A percentile compares a stretch with the other conserved stretches of the same genome.
phyloP scores from a whole-genome alignment of 2,888 invertebrate genomes.

The Oxyteleia sp. region DNA sequence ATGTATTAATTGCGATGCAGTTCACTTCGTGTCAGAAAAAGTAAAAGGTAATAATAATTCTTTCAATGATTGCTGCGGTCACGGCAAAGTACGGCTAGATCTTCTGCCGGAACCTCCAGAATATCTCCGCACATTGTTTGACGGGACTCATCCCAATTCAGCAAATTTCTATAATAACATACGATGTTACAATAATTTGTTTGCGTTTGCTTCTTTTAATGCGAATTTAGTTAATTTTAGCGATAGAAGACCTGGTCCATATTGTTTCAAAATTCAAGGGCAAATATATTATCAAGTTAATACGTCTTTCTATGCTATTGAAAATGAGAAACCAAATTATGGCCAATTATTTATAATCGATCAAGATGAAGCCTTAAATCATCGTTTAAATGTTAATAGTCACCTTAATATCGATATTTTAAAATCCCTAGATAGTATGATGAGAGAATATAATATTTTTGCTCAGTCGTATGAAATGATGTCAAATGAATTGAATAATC shows the following conservation, averaged over 20 bases:
- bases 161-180: neutral
- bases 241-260: constrained; percentile 21
- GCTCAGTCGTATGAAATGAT: constrained; percentile 68
- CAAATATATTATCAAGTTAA: neutral
- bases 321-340: constrained; percentile 50
- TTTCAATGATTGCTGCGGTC: constrained; percentile 39
- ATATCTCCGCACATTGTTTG: constrained; percentile 4
- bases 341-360: constrained; percentile 72
- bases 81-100: constrained; percentile 8
- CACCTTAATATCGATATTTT: constrained; percentile 40
- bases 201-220: constrained; percentile 36
- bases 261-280: neutral
- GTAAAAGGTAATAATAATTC: constrained; percentile 21
- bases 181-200: neutral
- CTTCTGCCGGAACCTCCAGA: neutral
- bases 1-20: constrained; percentile 45
- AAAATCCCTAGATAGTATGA: constrained; percentile 51
- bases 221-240: constrained; percentile 25
- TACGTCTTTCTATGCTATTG: constrained; percentile 54
- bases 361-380: constrained; percentile 55
- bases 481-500: constrained; percentile 58
- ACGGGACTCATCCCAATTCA: constrained; percentile 16
- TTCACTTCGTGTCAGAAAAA: constrained; percentile 34
- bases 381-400: constrained; percentile 5
- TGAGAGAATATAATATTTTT: constrained; percentile 59